A percentile compares a stretch with the other conserved stretches of the same genome.
These are phyloP conservation scores for Lutraria lutraria DNA, from an alignment of 2,888 invertebrate genomes.

Conservation along the genomic window DNA sequence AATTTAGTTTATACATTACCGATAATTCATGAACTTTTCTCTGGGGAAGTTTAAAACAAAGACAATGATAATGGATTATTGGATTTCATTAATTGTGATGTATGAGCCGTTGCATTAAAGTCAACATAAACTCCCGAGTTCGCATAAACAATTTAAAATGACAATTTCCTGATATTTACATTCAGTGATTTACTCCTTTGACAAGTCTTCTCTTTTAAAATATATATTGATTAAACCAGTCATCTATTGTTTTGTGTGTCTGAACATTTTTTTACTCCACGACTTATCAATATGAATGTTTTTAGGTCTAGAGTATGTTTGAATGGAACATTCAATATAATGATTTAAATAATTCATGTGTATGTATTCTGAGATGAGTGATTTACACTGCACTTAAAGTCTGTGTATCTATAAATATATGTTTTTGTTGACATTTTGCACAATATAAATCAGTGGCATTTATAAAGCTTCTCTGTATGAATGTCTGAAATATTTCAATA, in stretches of 20 bases:
- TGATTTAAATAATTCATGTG: slow-evolving; percentile 13
- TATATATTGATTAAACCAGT: not conserved
- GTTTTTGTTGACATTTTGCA: slow-evolving; percentile 17
- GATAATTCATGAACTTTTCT: too few relatives aligned
- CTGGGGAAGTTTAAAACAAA: too few relatives aligned
- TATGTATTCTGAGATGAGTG: not conserved
- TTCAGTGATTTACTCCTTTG: too few relatives aligned
- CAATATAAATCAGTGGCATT: not conserved
- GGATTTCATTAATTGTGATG: too few relatives aligned
- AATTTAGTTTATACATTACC: too few relatives aligned
- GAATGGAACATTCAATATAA: not conserved
- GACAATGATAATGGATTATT: too few relatives aligned
- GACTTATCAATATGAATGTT: not conserved
- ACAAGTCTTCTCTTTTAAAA: not conserved
- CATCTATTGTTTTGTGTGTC: not conserved
- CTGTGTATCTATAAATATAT: slow-evolving; percentile 1
- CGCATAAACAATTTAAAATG: too few relatives aligned
- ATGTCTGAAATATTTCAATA: slow-evolving; percentile 1
- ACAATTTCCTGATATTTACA: too few relatives aligned
- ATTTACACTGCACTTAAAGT: slow-evolving; percentile 20
- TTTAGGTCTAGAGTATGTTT: not conserved
- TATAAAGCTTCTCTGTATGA: not conserved
- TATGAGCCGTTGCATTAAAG: too few relatives aligned
- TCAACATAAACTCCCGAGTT: too few relatives aligned
- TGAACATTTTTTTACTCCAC: not conserved